These are phyloP conservation scores for Empis livida DNA, from an alignment of 2,888 invertebrate genomes.

Conservation along the genomic window DNA sequence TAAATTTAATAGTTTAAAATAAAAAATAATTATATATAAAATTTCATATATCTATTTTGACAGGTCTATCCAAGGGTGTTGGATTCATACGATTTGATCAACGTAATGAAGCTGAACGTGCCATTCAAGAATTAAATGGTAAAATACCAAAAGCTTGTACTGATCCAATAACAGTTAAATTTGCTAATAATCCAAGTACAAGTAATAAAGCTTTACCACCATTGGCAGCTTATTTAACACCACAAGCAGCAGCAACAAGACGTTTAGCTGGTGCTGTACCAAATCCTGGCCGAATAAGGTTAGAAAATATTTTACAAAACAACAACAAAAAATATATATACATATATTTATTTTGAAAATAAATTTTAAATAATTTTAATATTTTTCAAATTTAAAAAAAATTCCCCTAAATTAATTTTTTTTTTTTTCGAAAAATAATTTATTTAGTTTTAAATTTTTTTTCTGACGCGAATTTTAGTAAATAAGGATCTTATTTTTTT, in stretches of 20 bases:
- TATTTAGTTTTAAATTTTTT: too few relatives aligned
- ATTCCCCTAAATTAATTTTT: too few relatives aligned
- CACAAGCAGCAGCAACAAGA: slow-evolving; percentile 59
- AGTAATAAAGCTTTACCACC: slow-evolving; percentile 74
- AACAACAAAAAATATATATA: slow-evolving; percentile 3
- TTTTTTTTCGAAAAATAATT: too few relatives aligned
- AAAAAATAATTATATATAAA: not conserved
- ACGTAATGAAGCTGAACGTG: slow-evolving; percentile 79
- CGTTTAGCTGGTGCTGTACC: slow-evolving; percentile 71
- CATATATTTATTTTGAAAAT: not conserved
- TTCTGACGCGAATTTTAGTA: too few relatives aligned
- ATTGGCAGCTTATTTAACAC: slow-evolving; percentile 72
- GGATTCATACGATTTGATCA: slow-evolving; percentile 91
- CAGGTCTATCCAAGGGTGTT: slow-evolving; percentile 86
- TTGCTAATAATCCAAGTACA: slow-evolving; percentile 86
- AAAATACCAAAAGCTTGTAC: slow-evolving; percentile 77
- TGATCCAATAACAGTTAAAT: slow-evolving; percentile 88
- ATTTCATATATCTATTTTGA: slow-evolving; percentile 9
- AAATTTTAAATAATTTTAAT: too few relatives aligned
- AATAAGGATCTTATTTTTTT: too few relatives aligned
- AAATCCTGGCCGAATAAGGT: slow-evolving; percentile 44
- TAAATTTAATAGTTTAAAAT: too few relatives aligned
- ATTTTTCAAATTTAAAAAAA: too few relatives aligned
- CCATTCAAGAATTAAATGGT: slow-evolving; percentile 82
- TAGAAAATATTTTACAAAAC: slow-evolving; percentile 28